phyloP scores from a whole-genome alignment of 2,797 vertebrate genomes.

The Cetoscarus ocellatus region DNA sequence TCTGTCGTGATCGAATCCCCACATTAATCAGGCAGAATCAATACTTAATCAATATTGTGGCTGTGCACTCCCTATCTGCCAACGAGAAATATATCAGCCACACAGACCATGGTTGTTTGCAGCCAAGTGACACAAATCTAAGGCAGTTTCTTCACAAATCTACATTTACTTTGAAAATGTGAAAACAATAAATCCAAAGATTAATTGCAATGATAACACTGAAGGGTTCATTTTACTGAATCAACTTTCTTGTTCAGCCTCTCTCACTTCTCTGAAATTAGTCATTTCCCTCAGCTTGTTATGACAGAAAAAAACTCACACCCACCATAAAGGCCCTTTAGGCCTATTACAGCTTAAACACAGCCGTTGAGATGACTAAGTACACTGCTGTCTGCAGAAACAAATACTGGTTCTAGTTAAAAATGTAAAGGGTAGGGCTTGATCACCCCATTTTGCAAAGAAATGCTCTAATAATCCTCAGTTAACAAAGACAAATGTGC shows the following conservation, averaged over 20 bases:
- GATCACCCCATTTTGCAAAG: slow-evolving; percentile 17
- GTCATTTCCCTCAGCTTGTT: slow-evolving; percentile 34
- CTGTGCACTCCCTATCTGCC: slow-evolving; percentile 35
- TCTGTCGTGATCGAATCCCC: slow-evolving; percentile 16
- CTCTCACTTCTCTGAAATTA: slow-evolving; percentile 44
- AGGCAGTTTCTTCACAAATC: slow-evolving; percentile 43
- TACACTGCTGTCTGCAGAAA: slow-evolving; percentile 62
- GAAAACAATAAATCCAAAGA: slow-evolving; percentile 70
- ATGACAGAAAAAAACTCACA: slow-evolving; percentile 43
- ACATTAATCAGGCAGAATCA: slow-evolving; percentile 39
- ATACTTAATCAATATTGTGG: slow-evolving; percentile 32
- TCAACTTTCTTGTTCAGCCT: slow-evolving; percentile 48
- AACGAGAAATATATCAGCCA: slow-evolving; percentile 27
- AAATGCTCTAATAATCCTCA: background rate
- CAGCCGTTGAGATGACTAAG: slow-evolving; percentile 68
- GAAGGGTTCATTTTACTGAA: slow-evolving; percentile 50
- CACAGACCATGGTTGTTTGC: slow-evolving; percentile 1
- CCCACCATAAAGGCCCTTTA: slow-evolving; percentile 33
- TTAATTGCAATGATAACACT: slow-evolving; percentile 71
- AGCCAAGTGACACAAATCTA: slow-evolving; percentile 53
- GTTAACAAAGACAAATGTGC: background rate
- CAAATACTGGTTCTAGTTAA: slow-evolving; percentile 63
- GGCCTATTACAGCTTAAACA: slow-evolving; percentile 36
- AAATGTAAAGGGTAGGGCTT: slow-evolving; percentile 50
- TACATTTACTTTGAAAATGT: slow-evolving; percentile 28